These are phyloP conservation scores for Seladonia tumulorum DNA, from an alignment of 2,888 invertebrate species.

Conservation along the genomic window DNA sequence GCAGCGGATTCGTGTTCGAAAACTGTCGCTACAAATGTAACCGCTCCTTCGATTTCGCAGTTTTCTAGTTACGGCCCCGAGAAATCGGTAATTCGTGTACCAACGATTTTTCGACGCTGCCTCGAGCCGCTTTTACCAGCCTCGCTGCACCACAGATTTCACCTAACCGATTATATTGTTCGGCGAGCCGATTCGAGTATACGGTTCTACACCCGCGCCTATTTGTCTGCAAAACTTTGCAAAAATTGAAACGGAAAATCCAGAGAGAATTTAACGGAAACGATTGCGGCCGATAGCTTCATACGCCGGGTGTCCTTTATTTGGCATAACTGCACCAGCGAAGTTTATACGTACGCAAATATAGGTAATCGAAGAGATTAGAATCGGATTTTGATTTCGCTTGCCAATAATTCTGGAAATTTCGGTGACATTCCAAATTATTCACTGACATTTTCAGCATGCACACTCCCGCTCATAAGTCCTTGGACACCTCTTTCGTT, in stretches of 20 bases:
- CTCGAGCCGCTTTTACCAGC: neutral
- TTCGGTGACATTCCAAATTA: too few species aligned
- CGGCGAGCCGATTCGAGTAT: neutral
- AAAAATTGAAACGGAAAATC: neutral
- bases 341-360: too few species aligned
- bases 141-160: neutral
- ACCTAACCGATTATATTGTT: neutral
- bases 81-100: slow-evolving; percentile 14
- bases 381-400: too few species aligned
- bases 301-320: neutral
- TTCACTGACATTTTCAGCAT: too few species aligned
- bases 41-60: neutral
- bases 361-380: too few species aligned
- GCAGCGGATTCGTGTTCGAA: slow-evolving; percentile 28
- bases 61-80: neutral
- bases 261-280: neutral
- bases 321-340: too few species aligned
- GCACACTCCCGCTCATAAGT: too few species aligned
- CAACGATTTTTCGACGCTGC: neutral
- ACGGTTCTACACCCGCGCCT: neutral
- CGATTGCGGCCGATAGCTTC: neutral
- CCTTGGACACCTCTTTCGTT: too few species aligned
- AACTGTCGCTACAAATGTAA: slow-evolving; percentile 42
- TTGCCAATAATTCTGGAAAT: too few species aligned
- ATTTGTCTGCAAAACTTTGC: neutral